A percentile compares a stretch with the other conserved stretches of the same genome.
Evolutionary conservation across 2,797 vertebrate species (phyloP).

Genomic region (Poeciliopsis paucimaculata): DNA sequence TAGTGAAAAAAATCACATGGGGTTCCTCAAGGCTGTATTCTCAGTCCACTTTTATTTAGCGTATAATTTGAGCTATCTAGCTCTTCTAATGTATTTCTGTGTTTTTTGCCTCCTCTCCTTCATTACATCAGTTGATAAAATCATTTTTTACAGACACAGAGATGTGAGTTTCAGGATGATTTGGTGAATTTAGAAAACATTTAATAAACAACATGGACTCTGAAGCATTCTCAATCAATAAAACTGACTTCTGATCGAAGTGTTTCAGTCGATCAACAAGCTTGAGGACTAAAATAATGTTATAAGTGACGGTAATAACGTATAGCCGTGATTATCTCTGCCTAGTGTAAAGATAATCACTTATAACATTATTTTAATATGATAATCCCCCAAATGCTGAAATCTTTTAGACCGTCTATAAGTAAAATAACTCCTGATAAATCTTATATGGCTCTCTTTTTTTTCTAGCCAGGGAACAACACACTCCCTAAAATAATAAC

Average conservation of each 20-base stretch:
- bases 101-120: not conserved
- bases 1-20: not conserved
- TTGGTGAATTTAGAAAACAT: not conserved
- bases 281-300: not conserved
- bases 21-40: not conserved
- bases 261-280: not conserved
- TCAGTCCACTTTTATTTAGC: not conserved
- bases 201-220: not conserved
- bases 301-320: too few species aligned
- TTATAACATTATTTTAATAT: not conserved
- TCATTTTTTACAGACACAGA: not conserved
- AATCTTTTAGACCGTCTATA: not conserved
- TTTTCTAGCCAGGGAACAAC: conserved; percentile 6
- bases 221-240: not conserved
- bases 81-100: too few species aligned
- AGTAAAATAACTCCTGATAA: conserved; percentile 5
- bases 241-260: not conserved
- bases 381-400: not conserved
- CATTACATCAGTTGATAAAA: not conserved
- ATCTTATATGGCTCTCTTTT: conserved; percentile 2
- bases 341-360: not conserved
- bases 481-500: conserved; percentile 15
- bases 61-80: not conserved
- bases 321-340: too few species aligned
- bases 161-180: not conserved